Percentiles rank a stretch among this genome's conserved stretches.
phyloP scores from a whole-genome alignment of 2,113 vertebrate genomes.

The Nesogale talazaci region DNA sequence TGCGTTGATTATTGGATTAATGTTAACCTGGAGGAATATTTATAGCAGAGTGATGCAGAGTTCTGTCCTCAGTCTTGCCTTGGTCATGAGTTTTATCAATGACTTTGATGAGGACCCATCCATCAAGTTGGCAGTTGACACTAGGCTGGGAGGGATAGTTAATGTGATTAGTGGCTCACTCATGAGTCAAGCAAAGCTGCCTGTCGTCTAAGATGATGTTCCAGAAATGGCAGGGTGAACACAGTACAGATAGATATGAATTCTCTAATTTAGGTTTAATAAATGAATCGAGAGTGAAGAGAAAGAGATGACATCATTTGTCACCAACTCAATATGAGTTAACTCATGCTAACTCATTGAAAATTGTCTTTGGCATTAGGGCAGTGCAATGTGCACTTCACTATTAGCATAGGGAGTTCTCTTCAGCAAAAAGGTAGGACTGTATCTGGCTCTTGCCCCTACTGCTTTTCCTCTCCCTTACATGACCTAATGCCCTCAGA shows the following conservation, averaged over 20 bases:
- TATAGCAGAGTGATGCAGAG: neutral
- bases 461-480: neutral
- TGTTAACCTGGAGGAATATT: slow-evolving; percentile 23
- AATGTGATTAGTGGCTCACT: slow-evolving; percentile 62
- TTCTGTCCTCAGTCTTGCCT: slow-evolving; percentile 30
- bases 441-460: rapidly evolving
- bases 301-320: slow-evolving; percentile 42
- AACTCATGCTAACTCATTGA: neutral
- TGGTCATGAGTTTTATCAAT: slow-evolving; percentile 47
- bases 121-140: slow-evolving; percentile 59
- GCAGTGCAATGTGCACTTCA: neutral
- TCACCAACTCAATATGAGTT: slow-evolving; percentile 34
- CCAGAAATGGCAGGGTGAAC: slow-evolving; percentile 63
- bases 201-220: slow-evolving; percentile 28
- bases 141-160: slow-evolving; percentile 42
- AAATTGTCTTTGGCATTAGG: neutral
- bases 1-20: neutral
- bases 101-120: slow-evolving; percentile 52
- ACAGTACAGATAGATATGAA: slow-evolving; percentile 65
- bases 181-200: slow-evolving; percentile 53
- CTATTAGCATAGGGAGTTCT: neutral
- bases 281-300: slow-evolving; percentile 50
- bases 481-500: too few relatives aligned
- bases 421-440: neutral
- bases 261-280: slow-evolving; percentile 60